These are phyloP conservation scores for Elmis aenea DNA, from an alignment of 2,888 invertebrate species.

Conservation along the genomic window DNA sequence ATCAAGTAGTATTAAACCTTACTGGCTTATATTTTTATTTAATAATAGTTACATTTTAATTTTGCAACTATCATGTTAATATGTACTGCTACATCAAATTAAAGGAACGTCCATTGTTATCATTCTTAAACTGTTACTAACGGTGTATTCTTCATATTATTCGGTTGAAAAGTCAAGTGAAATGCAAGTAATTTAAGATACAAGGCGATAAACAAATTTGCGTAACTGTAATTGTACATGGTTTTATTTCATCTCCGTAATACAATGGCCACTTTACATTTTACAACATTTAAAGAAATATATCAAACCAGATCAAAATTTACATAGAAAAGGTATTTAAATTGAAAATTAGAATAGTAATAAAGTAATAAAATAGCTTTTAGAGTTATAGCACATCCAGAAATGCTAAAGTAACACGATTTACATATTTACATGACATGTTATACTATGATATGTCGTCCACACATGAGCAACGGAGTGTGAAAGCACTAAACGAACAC, in stretches of 20 bases:
- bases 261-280: slow-evolving; percentile 39
- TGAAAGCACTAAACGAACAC: slow-evolving; percentile 41
- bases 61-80: no score
- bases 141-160: no score
- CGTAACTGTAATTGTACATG: slow-evolving; percentile 21
- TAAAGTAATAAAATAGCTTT: slow-evolving; percentile 46
- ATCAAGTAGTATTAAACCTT: no score
- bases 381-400: slow-evolving; percentile 41
- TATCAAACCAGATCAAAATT: slow-evolving; percentile 39
- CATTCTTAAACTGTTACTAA: no score
- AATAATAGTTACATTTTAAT: no score
- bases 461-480: slow-evolving; percentile 41
- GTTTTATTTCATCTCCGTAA: slow-evolving; percentile 24
- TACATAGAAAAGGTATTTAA: slow-evolving; percentile 46
- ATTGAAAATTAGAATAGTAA: slow-evolving; percentile 45
- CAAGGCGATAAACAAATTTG: slow-evolving; percentile 16
- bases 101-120: no score
- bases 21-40: no score
- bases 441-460: slow-evolving; percentile 39
- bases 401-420: slow-evolving; percentile 37
- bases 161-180: no score
- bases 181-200: slow-evolving; percentile 15
- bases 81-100: no score
- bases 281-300: slow-evolving; percentile 41
- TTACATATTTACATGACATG: slow-evolving; percentile 42